Evolutionary conservation across 2,113 vertebrate species (phyloP).

Genomic region (Cavia aperea): DNA sequence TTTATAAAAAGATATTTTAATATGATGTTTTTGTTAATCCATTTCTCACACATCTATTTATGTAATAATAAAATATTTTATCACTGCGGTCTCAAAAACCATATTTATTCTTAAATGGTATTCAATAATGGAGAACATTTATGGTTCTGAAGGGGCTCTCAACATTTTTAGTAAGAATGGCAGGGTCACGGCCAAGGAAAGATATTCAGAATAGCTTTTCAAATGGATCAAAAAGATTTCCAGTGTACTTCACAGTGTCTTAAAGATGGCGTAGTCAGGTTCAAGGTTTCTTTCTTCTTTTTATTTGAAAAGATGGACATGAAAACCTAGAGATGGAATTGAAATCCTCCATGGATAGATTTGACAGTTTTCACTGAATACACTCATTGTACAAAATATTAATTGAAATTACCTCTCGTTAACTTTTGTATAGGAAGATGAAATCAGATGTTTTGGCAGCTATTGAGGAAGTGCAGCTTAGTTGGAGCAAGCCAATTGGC

Average conservation of each 20-base stretch:
- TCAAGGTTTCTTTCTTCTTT: not conserved
- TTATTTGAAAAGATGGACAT: slow-evolving; percentile 15
- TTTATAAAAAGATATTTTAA: slow-evolving; percentile 64
- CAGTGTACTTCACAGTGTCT: slow-evolving; percentile 55
- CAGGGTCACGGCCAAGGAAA: slow-evolving; percentile 55
- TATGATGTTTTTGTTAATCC: slow-evolving; percentile 49
- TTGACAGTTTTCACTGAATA: not conserved
- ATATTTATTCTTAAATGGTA: slow-evolving; percentile 59
- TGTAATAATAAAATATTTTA: slow-evolving; percentile 62
- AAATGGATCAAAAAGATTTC: slow-evolving; percentile 53
- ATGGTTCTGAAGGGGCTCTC: slow-evolving; percentile 50
- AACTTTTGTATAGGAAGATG: not conserved
- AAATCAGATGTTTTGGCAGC: slow-evolving; percentile 1
- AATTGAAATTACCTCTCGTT: not conserved
- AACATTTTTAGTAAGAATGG: slow-evolving; percentile 67
- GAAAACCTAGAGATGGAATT: slow-evolving; percentile 39
- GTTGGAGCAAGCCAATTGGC: not conserved
- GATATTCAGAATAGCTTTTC: slow-evolving; percentile 61
- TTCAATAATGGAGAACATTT: slow-evolving; percentile 45
- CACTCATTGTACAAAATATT: not conserved
- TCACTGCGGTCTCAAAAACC: slow-evolving; percentile 52
- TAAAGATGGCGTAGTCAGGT: slow-evolving; percentile 38
- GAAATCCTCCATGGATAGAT: slow-evolving; percentile 24
- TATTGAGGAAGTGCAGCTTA: slow-evolving; percentile 8
- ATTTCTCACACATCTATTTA: slow-evolving; percentile 70